phyloP scores from a whole-genome alignment of 1,140 invertebrate species.

The Eufriesea mexicana region DNA sequence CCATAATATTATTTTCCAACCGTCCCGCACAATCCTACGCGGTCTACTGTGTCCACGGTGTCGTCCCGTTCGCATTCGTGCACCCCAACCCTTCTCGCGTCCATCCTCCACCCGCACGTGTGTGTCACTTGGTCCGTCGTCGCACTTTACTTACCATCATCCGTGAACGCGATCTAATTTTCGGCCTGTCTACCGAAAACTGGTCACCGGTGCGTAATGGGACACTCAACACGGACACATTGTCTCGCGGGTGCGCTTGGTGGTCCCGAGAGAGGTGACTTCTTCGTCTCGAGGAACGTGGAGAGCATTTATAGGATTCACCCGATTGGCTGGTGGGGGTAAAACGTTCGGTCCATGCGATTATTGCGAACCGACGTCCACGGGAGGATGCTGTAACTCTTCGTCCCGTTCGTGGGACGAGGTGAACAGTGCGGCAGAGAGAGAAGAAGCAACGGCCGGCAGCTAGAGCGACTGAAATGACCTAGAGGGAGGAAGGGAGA shows the following conservation, averaged over 20 bases:
- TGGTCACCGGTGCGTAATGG: conserved; percentile 40
- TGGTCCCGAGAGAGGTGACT: conserved; percentile 78
- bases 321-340: conserved; percentile 73
- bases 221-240: conserved; percentile 74
- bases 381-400: conserved; percentile 78
- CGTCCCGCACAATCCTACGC: not conserved
- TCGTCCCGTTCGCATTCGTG: not conserved
- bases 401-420: conserved; percentile 50
- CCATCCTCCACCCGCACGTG: not conserved
- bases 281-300: conserved; percentile 74
- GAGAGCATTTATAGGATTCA: conserved; percentile 83
- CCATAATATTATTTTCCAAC: not conserved
- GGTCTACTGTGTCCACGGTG: not conserved
- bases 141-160: conserved; percentile 75
- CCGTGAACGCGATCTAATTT: conserved; percentile 57
- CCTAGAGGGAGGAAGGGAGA: conserved; percentile 53
- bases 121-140: conserved; percentile 37
- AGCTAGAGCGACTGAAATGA: conserved; percentile 19
- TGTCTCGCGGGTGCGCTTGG: conserved; percentile 72
- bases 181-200: conserved; percentile 29
- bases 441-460: not conserved
- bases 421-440: conserved; percentile 24
- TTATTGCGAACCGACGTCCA: conserved; percentile 70
- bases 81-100: not conserved
- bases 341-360: conserved; percentile 74